Conservation (phyloP, 1,140 invertebrate species). For the Trialeurodes vaporariorum region DNA sequence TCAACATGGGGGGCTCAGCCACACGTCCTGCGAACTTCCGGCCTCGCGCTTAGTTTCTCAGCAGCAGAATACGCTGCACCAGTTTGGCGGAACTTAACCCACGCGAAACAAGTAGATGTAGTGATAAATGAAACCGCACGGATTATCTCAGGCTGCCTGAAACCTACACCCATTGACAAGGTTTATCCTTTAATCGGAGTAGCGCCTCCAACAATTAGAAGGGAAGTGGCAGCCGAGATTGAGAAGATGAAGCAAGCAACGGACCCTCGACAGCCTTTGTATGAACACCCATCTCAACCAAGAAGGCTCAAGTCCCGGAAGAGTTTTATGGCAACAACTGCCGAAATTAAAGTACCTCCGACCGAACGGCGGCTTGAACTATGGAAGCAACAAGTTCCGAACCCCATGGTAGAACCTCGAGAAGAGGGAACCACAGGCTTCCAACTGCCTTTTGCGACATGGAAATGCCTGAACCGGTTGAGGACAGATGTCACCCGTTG, state of each 20-base stretch:
- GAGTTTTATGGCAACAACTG: no score
- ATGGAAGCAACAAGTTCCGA: no score
- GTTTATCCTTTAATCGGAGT: slow-evolving; percentile 7
- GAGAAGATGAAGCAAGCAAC: slow-evolving; percentile 9
- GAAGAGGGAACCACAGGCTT: no score
- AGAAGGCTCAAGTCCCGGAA: slow-evolving; percentile 9
- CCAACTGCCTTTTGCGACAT: no score
- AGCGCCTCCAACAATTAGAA: neutral
- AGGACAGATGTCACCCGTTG: no score
- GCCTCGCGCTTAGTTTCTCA: neutral
- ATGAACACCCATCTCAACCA: neutral
- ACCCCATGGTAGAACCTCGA: no score
- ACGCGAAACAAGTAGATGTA: slow-evolving; percentile 11
- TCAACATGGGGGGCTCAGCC: slow-evolving; percentile 11
- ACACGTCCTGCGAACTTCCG: slow-evolving; percentile 6
- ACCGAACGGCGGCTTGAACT: no score
- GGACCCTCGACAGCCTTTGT: slow-evolving; percentile 12
- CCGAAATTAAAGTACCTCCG: no score
- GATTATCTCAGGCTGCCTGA: slow-evolving; percentile 14
- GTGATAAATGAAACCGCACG: slow-evolving; percentile 10
- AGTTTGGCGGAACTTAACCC: slow-evolving; percentile 10
- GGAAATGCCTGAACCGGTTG: no score
- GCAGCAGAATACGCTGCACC: slow-evolving; percentile 9
- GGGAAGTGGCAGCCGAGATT: no score
- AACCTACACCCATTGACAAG: slow-evolving; percentile 13